Evolutionary conservation across 37 sponge, comb jelly and placozoan genomes (phyloP).

Genomic region (Cladorhizidae sp.): DNA sequence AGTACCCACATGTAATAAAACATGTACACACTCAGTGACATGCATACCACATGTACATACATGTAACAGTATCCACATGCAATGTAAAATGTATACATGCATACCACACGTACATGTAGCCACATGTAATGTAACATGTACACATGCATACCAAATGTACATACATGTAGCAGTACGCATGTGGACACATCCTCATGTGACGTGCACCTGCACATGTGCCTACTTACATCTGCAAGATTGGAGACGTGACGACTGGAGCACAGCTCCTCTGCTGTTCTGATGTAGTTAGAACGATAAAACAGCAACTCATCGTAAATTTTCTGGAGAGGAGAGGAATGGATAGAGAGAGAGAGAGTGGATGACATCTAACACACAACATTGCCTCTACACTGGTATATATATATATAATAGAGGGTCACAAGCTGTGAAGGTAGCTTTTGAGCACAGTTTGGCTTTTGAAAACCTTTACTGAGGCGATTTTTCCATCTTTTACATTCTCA

Average conservation of each 20-base stretch:
- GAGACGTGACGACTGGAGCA: slow-evolving; percentile 57
- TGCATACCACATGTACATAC: no score
- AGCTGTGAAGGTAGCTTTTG: no score
- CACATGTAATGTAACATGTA: background rate
- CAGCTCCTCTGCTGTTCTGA: slow-evolving; percentile 51
- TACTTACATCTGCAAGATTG: slow-evolving; percentile 57
- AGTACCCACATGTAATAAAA: background rate
- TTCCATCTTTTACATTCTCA: no score
- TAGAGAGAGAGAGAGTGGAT: no score
- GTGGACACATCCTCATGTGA: background rate
- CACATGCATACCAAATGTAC: no score
- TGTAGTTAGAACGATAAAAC: slow-evolving; percentile 40
- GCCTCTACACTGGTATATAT: no score
- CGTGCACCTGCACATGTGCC: background rate
- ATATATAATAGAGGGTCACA: no score
- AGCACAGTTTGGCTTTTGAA: no score
- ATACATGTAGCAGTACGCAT: no score
- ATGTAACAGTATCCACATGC: background rate
- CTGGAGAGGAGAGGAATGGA: slow-evolving; percentile 26
- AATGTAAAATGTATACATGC: background rate
- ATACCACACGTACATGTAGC: no score
- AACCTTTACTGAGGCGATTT: no score
- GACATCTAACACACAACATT: no score
- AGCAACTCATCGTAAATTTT: slow-evolving; percentile 48
- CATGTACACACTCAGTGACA: background rate